A percentile compares a stretch with the other conserved stretches of the same genome.
phyloP scores from a whole-genome alignment of 2,888 invertebrate genomes.

The Horisme vitalbata region DNA sequence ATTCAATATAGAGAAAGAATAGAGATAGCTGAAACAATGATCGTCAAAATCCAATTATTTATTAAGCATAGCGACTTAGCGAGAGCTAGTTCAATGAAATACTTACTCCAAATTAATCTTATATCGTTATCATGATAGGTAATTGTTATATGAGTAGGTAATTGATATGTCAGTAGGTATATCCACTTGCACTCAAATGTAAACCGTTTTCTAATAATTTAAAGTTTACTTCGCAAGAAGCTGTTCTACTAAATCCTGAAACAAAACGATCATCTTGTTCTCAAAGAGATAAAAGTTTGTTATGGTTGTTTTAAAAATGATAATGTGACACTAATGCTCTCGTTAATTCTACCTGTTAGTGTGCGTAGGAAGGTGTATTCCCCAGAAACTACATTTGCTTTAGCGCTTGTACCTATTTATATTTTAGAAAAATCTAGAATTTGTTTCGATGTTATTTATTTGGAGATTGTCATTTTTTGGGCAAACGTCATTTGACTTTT shows the following conservation, averaged over 20 bases:
- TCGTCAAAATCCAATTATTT: neutral
- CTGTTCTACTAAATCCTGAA: slow-evolving; percentile 1
- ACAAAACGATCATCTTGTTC: slow-evolving; percentile 19
- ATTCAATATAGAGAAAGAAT: no score
- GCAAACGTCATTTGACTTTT: no score
- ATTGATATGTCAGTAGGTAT: no score
- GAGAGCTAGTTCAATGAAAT: no score
- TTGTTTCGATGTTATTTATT: no score
- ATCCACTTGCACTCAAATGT: neutral
- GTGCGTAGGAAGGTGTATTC: slow-evolving; percentile 9
- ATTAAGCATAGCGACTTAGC: neutral
- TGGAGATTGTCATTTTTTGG: no score
- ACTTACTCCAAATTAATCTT: no score
- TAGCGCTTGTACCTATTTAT: neutral
- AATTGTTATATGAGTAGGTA: neutral
- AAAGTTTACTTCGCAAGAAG: slow-evolving; percentile 9
- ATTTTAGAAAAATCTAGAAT: neutral
- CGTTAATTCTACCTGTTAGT: slow-evolving; percentile 24
- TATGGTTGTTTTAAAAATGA: slow-evolving; percentile 25
- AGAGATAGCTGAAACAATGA: no score
- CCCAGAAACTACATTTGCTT: neutral
- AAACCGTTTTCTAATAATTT: neutral
- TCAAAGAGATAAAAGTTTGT: slow-evolving; percentile 23
- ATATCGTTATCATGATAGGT: neutral
- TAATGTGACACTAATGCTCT: slow-evolving; percentile 29